Conservation (phyloP, 2,888 invertebrate species). For the Congeria kusceri region DNA sequence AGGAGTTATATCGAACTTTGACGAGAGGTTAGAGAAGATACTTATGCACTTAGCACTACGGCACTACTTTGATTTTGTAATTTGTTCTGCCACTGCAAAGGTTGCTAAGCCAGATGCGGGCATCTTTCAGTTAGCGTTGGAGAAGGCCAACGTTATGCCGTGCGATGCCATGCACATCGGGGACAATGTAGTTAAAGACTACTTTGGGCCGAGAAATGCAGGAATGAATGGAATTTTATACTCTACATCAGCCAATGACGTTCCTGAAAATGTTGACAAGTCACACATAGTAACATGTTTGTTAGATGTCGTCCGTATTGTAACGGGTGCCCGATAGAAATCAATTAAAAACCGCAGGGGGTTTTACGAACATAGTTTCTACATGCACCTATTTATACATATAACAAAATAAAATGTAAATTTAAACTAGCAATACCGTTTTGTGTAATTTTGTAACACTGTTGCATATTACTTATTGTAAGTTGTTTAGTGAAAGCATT, state of each 20-base stretch:
- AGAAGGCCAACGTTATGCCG: slow-evolving; percentile 86
- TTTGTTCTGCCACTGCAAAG: slow-evolving; percentile 92
- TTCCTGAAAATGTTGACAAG: slow-evolving; percentile 22
- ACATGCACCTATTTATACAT: no score
- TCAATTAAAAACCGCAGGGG: no score
- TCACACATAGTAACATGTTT: slow-evolving; percentile 24
- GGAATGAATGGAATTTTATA: slow-evolving; percentile 84
- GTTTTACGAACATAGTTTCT: no score
- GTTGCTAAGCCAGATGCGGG: slow-evolving; percentile 91
- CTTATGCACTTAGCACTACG: slow-evolving; percentile 89
- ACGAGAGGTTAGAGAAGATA: slow-evolving; percentile 91
- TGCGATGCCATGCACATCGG: slow-evolving; percentile 93
- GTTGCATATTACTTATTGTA: no score
- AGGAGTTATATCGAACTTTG: slow-evolving; percentile 95
- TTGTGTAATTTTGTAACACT: no score
- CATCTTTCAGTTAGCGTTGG: slow-evolving; percentile 90
- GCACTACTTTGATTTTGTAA: slow-evolving; percentile 91
- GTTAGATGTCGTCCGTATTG: no score
- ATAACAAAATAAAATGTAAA: no score
- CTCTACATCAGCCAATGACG: slow-evolving; percentile 16
- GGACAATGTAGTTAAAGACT: slow-evolving; percentile 92
- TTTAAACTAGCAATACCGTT: no score
- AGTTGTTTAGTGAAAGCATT: no score
- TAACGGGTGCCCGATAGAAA: no score
- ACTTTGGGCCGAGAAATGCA: slow-evolving; percentile 90